Base-by-base conservation (phyloP, 2,888 invertebrate genomes). In the Temnothorax rugatulus region DNA sequence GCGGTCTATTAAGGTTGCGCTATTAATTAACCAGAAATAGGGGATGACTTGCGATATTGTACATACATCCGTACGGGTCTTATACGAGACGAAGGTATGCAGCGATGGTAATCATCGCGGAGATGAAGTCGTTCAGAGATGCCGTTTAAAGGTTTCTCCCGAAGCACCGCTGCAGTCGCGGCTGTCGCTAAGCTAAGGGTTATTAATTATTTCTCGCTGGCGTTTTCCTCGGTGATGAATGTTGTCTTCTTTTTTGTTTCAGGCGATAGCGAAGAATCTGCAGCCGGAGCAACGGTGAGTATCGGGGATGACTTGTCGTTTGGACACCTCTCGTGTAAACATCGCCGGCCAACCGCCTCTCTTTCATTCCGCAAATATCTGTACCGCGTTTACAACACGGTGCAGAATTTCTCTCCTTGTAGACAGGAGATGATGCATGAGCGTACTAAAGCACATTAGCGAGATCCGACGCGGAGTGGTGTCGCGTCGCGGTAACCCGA, bases 261-360 rank as follows among this genome's bases (percentile, higher is more conserved):
- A 94, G 94, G 25, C 85, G 4, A 75, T 92, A 69, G 76, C 81
- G 63, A 88, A 82, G 68, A 90, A 89, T 52, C 85, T 94, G 38
- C 82, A 89, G 66, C 86, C 89, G 0, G 68, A 89, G 5, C 61
- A 94, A 81, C 91, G 89, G 94, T 94, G 82, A 94, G 94, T 92
- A 87, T 73, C 52, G 29, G 4, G n/a, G n/a, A 74, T 66, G 29
- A 83, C 69, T 75, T 59, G 79, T 81, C 25, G 66, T 68, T 47
- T 25, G 68, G 57, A 50, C 59, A 77, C 59, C 41, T 41, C 63
- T 73, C 41, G 81, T 54, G 54, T 81, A 81, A 81, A 81, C 69
- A 71, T 0, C 38, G 47, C 59, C 59, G 34, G 34, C 21, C 47
- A 9, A 38, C 25, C 54, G 44, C 29, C 57, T 68, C 66, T 44